A percentile compares a stretch with the other conserved stretches of the same genome.
These are phyloP conservation scores for Chironex yamaguchii DNA, from an alignment of 30 jellyfish, hydroid and myxozoan genomes.

Conservation along the genomic window DNA sequence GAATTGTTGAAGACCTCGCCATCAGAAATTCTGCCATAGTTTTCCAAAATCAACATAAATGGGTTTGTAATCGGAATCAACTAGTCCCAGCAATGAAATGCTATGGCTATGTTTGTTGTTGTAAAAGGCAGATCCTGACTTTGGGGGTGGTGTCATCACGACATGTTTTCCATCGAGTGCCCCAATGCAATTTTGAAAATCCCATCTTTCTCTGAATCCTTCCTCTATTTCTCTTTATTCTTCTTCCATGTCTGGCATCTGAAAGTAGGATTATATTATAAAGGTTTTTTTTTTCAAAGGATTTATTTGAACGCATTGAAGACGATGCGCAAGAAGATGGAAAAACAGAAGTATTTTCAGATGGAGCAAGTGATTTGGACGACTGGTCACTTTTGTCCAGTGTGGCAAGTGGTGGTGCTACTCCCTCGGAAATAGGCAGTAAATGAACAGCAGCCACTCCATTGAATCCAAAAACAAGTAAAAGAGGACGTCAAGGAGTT, in stretches of 20 bases:
- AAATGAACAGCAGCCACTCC: slow-evolving; percentile 19
- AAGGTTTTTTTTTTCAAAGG: neutral
- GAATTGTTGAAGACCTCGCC: slow-evolving; percentile 44
- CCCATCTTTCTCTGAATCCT: slow-evolving; percentile 3
- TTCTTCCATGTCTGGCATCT: slow-evolving; percentile 11
- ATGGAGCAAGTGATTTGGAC: neutral
- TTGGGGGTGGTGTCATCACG: slow-evolving; percentile 21
- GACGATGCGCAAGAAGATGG: slow-evolving; percentile 3
- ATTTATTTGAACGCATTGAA: neutral
- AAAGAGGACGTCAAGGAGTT: too few species aligned
- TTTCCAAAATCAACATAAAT: slow-evolving; percentile 47
- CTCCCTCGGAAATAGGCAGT: slow-evolving; percentile 10
- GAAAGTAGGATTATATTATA: neutral
- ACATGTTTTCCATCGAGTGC: slow-evolving; percentile 15
- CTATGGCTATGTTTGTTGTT: slow-evolving; percentile 35
- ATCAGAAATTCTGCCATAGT: slow-evolving; percentile 49
- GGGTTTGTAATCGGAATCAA: slow-evolving; percentile 52
- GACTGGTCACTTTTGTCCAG: neutral
- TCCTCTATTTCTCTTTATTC: neutral
- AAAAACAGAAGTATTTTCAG: slow-evolving; percentile 1
- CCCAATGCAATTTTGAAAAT: neutral
- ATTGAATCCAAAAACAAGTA: slow-evolving; percentile 1
- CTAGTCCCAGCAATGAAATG: slow-evolving; percentile 46
- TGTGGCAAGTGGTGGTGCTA: slow-evolving; percentile 2
- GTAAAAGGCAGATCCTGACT: slow-evolving; percentile 19